Percentiles rank a stretch among this genome's conserved stretches.
These are phyloP conservation scores for Spea multiplicata DNA, from an alignment of 2,113 vertebrate species.

Conservation along the genomic window DNA sequence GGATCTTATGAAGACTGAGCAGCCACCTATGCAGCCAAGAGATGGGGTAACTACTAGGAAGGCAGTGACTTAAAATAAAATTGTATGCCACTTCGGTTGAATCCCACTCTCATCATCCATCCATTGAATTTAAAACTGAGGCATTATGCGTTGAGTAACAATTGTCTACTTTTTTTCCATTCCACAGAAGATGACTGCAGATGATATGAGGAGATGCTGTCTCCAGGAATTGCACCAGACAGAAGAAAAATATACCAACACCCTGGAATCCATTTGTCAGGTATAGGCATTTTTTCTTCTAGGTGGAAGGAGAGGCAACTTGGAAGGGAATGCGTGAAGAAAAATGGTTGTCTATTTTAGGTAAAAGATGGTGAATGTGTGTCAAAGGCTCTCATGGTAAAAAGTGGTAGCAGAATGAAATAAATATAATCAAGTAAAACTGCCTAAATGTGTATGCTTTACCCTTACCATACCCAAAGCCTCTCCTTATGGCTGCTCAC, in stretches of 20 bases:
- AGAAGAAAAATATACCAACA: slow-evolving; percentile 84
- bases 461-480: no score
- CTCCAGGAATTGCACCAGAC: slow-evolving; percentile 85
- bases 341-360: no score
- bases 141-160: no score
- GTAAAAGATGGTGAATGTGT: no score
- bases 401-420: no score
- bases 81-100: no score
- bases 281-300: slow-evolving; percentile 54
- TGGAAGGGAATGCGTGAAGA: not conserved
- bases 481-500: no score
- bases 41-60: slow-evolving; percentile 24
- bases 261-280: slow-evolving; percentile 82
- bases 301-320: not conserved
- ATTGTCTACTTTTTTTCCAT: not conserved
- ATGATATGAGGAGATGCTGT: slow-evolving; percentile 84
- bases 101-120: no score
- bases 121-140: no score
- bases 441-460: no score
- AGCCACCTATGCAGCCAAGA: slow-evolving; percentile 25
- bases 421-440: no score
- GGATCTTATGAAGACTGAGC: slow-evolving; percentile 79
- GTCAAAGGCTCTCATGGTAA: no score
- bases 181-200: slow-evolving; percentile 71
- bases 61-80: not conserved